phyloP scores from a whole-genome alignment of 2,797 vertebrate species.

The Phyllotis vaccarum region DNA sequence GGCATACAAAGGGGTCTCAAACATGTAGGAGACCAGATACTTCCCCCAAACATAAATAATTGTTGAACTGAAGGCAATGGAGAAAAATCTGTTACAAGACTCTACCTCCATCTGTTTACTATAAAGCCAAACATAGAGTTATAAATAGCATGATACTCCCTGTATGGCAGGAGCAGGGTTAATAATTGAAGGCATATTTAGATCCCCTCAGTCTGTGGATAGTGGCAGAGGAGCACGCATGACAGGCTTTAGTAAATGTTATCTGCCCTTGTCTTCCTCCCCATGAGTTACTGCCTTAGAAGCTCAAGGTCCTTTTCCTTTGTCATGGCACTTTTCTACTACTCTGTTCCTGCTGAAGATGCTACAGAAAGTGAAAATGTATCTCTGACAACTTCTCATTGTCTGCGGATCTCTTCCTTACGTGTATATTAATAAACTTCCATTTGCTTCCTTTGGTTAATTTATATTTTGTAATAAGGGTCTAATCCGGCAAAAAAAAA shows the following conservation, averaged over 20 bases:
- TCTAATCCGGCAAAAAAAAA: not conserved
- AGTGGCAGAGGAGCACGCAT: not conserved
- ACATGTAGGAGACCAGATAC: not conserved
- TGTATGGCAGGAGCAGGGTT: not conserved
- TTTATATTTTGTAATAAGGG: not conserved
- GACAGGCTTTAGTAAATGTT: not conserved
- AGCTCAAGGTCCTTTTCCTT: not conserved
- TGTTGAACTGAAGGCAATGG: not conserved
- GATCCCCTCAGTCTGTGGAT: not conserved
- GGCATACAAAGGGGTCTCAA: not conserved
- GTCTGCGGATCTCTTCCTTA: not conserved
- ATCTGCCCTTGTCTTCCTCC: not conserved
- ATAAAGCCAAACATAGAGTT: not conserved
- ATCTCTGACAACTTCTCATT: not conserved
- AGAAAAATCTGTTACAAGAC: not conserved
- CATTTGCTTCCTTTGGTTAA: no score
- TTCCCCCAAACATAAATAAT: not conserved
- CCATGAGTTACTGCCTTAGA: not conserved
- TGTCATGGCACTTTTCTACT: not conserved
- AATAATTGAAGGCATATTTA: not conserved
- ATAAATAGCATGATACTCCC: not conserved
- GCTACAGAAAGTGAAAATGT: not conserved
- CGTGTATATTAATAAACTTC: not conserved
- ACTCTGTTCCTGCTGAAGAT: not conserved
- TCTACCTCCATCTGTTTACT: not conserved